Base-by-base conservation (phyloP, 2,113 vertebrate genomes). In the Plecotus auritus region DNA sequence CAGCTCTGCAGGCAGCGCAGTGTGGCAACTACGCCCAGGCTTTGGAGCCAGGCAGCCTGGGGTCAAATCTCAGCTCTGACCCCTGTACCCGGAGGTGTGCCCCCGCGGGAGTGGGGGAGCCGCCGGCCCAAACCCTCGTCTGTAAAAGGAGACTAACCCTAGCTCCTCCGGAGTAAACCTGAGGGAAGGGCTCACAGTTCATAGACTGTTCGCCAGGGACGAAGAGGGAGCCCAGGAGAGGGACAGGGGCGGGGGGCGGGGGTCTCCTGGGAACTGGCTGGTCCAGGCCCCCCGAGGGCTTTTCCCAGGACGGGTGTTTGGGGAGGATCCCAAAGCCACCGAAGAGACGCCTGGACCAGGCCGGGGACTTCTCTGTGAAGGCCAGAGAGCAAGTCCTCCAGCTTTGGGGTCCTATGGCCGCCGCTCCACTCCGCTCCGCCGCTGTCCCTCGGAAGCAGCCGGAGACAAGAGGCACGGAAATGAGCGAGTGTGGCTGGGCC, bases 321-420 rank as follows among this genome's bases (percentile, higher is more conserved):
- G 42, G 59, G 84, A 73, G 35, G 51, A 23, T 42, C 64, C 64
- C 37, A 42, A 18, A 59, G 70, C 23, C 18, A 10, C 42, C 56
- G 76, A 86, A 80, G 35, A 91, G 35, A 73, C 2, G n/a, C 70
- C 70, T 67, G 37, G 7, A 37, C 56, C 5, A 56, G n/a, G 47
- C 20, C 2, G 2, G 82, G 26, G 56, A 49, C 47, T 5, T 56
- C 30, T 28, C 95, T 16, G 10, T 9, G 11, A 83, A 67, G 30
- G n/a, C 42, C 69, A 22, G 35, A 73, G 80, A 47, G 42, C 12
- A 83, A 93, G 72, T 47, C 37, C 8, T 32, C 92, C 85, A 95
- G 91, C 96, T 56, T 51, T 30, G 18, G 40, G 72, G 67, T 90
- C 96, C 80, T 10, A 17, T 17, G 28, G 20, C 51, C 54, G 30